phyloP scores from a whole-genome alignment of 92 coral and sea anemone species.

The Pocillopora meandrina region DNA sequence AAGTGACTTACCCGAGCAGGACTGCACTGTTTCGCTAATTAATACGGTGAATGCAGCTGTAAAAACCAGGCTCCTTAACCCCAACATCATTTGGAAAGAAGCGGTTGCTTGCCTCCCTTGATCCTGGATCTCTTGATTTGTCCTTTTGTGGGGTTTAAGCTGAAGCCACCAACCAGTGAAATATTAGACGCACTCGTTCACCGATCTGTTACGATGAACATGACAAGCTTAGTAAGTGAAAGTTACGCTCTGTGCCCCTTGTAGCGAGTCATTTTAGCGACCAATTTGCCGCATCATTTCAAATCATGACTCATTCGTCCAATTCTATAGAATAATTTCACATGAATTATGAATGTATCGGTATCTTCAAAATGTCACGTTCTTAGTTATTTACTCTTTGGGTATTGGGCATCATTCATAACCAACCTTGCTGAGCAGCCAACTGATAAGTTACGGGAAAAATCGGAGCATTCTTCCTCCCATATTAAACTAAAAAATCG shows the following conservation, averaged over 20 bases:
- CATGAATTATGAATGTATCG: slow-evolving; percentile 49
- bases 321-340: not conserved
- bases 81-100: not conserved
- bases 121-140: not conserved
- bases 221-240: slow-evolving; percentile 5
- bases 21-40: not conserved
- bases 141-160: not conserved
- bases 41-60: not conserved
- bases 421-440: not conserved
- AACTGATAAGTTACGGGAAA: slow-evolving; percentile 1
- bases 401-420: slow-evolving; percentile 25
- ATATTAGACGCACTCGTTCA: not conserved
- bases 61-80: not conserved
- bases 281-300: not conserved
- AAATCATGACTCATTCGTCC: slow-evolving; percentile 28
- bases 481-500: not conserved
- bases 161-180: slow-evolving; percentile 14
- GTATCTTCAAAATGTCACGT: slow-evolving; percentile 53
- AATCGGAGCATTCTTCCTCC: not conserved
- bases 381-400: slow-evolving; percentile 23
- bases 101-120: slow-evolving; percentile 16
- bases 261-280: slow-evolving; percentile 12
- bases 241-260: slow-evolving; percentile 12
- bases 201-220: slow-evolving; percentile 35
- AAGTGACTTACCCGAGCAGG: slow-evolving; percentile 30